Conservation (phyloP, 2,797 vertebrate genomes). For the Helostoma temminkii region DNA sequence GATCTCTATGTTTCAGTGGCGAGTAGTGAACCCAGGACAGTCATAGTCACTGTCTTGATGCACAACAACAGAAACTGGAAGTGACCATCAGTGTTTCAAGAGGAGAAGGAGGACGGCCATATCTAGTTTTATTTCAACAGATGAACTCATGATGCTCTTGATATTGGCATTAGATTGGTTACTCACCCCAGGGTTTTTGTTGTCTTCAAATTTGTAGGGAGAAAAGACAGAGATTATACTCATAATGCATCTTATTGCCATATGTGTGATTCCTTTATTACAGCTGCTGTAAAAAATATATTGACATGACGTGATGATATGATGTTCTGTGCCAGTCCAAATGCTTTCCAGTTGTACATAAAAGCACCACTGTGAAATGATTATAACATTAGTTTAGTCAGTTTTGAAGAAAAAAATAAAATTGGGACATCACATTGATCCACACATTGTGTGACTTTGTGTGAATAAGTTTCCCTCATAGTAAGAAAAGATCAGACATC, state of each 20-base stretch:
- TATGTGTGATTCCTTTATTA: constrained; percentile 1
- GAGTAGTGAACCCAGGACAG: constrained; percentile 17
- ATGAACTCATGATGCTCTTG: constrained; percentile 48
- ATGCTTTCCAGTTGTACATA: constrained; percentile 5
- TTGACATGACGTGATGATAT: not conserved
- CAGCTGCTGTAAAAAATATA: not conserved
- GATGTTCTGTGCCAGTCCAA: not conserved
- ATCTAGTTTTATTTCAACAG: constrained; percentile 43
- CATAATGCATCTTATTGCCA: not conserved
- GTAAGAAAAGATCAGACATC: constrained; percentile 45
- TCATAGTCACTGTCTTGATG: constrained; percentile 27
- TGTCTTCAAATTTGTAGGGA: constrained; percentile 30
- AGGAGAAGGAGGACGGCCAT: constrained; percentile 1
- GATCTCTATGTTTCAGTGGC: constrained; percentile 67
- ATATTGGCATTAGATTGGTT: constrained; percentile 34
- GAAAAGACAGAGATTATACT: constrained; percentile 28
- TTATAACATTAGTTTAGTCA: constrained; percentile 10
- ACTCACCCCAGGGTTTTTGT: constrained; percentile 6
- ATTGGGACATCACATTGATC: not conserved
- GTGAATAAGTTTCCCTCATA: not conserved
- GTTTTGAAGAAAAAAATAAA: constrained; percentile 7
- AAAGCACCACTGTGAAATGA: not conserved
- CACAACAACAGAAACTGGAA: constrained; percentile 47
- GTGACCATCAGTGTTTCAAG: constrained; percentile 44
- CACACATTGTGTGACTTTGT: constrained; percentile 10